Percentiles rank a stretch among this genome's conserved stretches.
Conservation (phyloP, 2,797 vertebrate genomes). For the Acrocephalus scirpaceus region DNA sequence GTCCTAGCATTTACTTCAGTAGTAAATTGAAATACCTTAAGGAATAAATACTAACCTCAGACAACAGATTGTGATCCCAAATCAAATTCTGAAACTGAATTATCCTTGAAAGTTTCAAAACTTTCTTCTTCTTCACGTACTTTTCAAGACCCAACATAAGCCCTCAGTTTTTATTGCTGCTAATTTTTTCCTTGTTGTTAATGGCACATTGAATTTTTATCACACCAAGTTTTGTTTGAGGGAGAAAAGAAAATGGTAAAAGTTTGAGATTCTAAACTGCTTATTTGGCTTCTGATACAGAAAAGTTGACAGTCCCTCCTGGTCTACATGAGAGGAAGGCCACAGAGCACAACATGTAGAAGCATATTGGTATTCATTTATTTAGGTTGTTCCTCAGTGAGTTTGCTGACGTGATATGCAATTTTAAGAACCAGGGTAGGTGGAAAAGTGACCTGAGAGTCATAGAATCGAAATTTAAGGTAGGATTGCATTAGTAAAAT, state of each 20-base stretch:
- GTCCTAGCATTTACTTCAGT: not conserved
- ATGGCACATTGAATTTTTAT: not conserved
- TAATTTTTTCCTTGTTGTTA: not conserved
- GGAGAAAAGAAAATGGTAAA: not conserved
- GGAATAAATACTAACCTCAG: not conserved
- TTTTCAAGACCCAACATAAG: not conserved
- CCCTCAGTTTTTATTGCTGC: not conserved
- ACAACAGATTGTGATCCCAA: not conserved
- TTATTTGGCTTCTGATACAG: not conserved
- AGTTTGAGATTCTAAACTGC: not conserved
- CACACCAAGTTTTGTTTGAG: not conserved
- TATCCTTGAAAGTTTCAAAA: conserved; percentile 9
- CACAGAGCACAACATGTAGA: not conserved
- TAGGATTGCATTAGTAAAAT: not conserved
- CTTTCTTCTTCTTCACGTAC: not conserved
- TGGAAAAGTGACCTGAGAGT: not conserved
- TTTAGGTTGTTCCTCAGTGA: not conserved
- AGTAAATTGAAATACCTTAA: not conserved
- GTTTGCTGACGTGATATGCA: not conserved
- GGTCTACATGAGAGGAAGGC: not conserved
- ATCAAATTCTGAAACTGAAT: conserved; percentile 20
- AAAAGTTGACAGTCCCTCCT: not conserved
- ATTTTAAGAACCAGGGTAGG: not conserved
- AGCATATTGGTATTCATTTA: not conserved
- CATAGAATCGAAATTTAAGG: not conserved